Conservation (phyloP, 2,113 vertebrate genomes). For the Poicephalus gulielmi region DNA sequence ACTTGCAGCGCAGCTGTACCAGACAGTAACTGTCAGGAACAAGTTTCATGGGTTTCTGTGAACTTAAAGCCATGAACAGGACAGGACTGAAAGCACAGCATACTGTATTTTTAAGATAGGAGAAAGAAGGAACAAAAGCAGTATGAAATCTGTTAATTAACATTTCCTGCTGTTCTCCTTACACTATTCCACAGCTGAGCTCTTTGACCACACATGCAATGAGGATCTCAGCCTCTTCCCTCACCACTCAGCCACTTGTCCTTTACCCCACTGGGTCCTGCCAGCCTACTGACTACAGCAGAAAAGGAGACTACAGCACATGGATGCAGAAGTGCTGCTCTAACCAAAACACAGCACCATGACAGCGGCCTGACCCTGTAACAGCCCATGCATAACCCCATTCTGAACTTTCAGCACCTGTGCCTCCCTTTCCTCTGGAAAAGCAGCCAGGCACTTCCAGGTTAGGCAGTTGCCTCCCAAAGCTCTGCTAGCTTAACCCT, state of each 20-base stretch:
- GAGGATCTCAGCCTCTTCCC: neutral
- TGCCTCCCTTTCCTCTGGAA: neutral
- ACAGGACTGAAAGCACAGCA: neutral
- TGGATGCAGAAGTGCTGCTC: rapidly evolving
- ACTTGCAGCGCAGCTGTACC: neutral
- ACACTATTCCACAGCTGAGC: neutral
- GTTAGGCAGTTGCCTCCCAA: neutral
- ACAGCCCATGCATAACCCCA: neutral
- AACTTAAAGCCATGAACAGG: neutral
- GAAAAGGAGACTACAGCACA: neutral
- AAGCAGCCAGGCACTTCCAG: neutral
- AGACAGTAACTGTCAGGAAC: neutral
- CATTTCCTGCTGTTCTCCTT: neutral
- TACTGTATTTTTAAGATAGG: neutral
- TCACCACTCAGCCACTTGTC: neutral
- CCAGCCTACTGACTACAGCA: neutral
- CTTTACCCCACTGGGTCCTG: neutral
- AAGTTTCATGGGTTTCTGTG: neutral
- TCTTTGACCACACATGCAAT: neutral
- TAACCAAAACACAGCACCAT: neutral
- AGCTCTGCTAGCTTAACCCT: neutral
- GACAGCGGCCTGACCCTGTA: neutral
- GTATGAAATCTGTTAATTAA: neutral
- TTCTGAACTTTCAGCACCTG: neutral
- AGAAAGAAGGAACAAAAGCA: neutral